These are phyloP conservation scores for Bombus consobrinus DNA, from an alignment of 1,140 invertebrate genomes.

Conservation along the genomic window DNA sequence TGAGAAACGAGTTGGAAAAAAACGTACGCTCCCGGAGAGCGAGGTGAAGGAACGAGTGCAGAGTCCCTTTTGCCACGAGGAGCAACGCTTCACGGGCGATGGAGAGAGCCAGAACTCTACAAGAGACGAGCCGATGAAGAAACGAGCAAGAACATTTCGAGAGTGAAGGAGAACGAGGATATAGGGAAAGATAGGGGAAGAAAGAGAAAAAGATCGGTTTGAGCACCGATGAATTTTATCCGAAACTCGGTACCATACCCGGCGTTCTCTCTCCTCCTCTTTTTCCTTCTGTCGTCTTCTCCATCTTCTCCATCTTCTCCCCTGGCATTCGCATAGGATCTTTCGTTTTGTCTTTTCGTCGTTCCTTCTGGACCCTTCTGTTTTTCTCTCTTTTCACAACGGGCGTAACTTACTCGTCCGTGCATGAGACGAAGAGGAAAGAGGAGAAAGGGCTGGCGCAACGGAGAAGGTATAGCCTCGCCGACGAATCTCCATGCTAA, in stretches of 20 bases:
- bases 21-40: constrained; percentile 66
- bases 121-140: constrained; percentile 29
- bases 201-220: constrained; percentile 4
- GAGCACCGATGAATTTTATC: constrained; percentile 65
- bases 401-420: constrained; percentile 34
- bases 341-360: constrained; percentile 46
- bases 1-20: constrained; percentile 78
- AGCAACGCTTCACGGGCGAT: constrained; percentile 45
- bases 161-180: constrained; percentile 4
- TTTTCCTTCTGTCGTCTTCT: not conserved
- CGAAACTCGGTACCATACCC: constrained; percentile 66
- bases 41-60: constrained; percentile 78
- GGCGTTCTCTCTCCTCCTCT: constrained; percentile 15
- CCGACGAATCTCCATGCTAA: constrained; percentile 74
- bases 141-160: not conserved
- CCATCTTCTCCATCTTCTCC: not conserved
- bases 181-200: not conserved
- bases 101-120: constrained; percentile 29
- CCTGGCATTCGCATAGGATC: constrained; percentile 12
- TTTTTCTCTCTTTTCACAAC: constrained; percentile 33
- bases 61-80: constrained; percentile 60
- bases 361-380: constrained; percentile 16
- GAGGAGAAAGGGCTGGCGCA: not conserved
- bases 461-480: constrained; percentile 49
- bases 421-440: not conserved